Evolutionary conservation across 2,797 vertebrate species (phyloP).

Genomic region (Sciaenops ocellatus): DNA sequence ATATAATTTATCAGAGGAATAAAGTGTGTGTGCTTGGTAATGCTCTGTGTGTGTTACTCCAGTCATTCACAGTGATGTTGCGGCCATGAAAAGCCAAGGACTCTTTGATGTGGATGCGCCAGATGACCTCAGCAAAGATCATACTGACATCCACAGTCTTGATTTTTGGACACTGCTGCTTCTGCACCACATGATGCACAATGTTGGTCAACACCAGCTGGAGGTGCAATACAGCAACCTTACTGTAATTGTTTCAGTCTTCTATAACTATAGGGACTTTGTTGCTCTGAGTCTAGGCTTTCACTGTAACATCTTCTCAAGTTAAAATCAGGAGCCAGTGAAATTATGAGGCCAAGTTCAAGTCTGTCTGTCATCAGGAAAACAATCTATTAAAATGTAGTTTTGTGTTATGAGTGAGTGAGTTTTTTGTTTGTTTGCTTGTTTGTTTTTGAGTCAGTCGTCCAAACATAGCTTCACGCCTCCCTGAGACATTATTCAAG

Average conservation of each 20-base stretch:
- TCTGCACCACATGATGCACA: constrained; percentile 95
- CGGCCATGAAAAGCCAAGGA: constrained; percentile 97
- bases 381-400: neutral
- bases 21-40: constrained; percentile 13
- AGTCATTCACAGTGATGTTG: constrained; percentile 97
- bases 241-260: neutral
- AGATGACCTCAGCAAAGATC: constrained; percentile 94
- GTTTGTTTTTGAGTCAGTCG: no score
- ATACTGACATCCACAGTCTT: constrained; percentile 97
- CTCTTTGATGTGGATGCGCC: constrained; percentile 95
- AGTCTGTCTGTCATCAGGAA: neutral
- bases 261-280: neutral
- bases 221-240: constrained; percentile 3
- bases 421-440: neutral
- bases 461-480: neutral
- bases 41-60: constrained; percentile 53
- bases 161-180: constrained; percentile 97
- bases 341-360: neutral
- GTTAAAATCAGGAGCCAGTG: neutral
- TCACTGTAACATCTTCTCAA: neutral
- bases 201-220: constrained; percentile 98
- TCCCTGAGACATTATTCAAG: neutral
- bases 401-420: neutral
- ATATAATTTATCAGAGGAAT: constrained; percentile 21
- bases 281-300: neutral